Evolutionary conservation across 1,140 invertebrate genomes (phyloP).

Genomic region (Mercenaria mercenaria): DNA sequence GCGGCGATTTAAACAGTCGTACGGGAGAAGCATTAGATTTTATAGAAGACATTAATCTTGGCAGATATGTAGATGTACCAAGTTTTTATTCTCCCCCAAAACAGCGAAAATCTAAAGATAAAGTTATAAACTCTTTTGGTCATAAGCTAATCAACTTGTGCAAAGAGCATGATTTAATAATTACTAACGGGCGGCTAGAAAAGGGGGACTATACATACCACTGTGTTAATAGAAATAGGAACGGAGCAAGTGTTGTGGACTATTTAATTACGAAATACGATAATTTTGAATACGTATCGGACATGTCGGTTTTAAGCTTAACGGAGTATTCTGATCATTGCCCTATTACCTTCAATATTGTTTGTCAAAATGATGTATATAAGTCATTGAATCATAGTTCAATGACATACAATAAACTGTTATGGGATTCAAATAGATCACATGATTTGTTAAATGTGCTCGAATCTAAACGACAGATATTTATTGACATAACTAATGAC

Average conservation of each 20-base stretch:
- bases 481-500: too few species aligned
- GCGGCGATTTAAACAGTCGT: background rate
- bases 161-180: conserved; percentile 14
- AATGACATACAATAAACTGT: too few species aligned
- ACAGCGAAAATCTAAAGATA: conserved; percentile 14
- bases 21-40: background rate
- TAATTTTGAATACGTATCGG: background rate
- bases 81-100: too few species aligned
- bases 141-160: conserved; percentile 11
- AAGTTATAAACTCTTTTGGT: background rate
- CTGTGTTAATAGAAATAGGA: background rate
- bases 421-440: too few species aligned
- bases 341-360: too few species aligned
- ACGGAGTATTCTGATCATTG: too few species aligned
- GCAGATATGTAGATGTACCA: background rate
- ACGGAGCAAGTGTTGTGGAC: background rate
- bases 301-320: background rate
- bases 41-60: background rate
- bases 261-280: conserved; percentile 9
- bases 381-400: too few species aligned
- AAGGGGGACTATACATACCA: background rate
- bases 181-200: conserved; percentile 35
- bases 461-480: too few species aligned
- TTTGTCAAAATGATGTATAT: too few species aligned
- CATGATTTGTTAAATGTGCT: too few species aligned